Evolutionary conservation across 1,140 invertebrate species (phyloP), one percentile per base, ranked within the genome.

Genomic region (Diabrotica virgifera): DNA sequence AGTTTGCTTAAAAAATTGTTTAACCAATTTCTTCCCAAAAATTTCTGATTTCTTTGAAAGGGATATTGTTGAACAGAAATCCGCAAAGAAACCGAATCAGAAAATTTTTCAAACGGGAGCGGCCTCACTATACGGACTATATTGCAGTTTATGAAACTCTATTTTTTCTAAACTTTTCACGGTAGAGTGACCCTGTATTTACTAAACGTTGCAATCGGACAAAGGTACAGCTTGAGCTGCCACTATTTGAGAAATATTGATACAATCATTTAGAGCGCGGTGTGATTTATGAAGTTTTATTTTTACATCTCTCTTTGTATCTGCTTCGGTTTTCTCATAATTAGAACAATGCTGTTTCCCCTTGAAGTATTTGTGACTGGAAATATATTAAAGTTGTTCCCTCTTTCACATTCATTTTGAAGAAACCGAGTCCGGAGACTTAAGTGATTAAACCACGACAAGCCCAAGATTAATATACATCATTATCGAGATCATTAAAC

Each of bases 261-360:
- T 46, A 46, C 40, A 46, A 46, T 46, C 40, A 46, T 46, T 46
- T 46, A 10, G 40, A 46, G n/a, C 40, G 40, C 40, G n/a, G 40
- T 46, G 40, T 46, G 40, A 46, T 46, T 46, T 46, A 46, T 46
- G 40, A 46, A 46, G 40, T 46, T 46, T 46, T 46, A 46, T 46
- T 46, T 46, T 46, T 46, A 46, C 40, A 46, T 46, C 40, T 46
- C n/a, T 46, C 40, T 46, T 46, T 46, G 40, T 46, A 10, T 46
- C 40, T 46, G 40, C 40, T 6, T 46, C 40, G 40, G 40, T 46
- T 46, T 46, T 46, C 40, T 46, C 40, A 46, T 46, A 46, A 46
- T 46, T 46, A 46, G 40, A 46, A 46, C 40, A 46, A 46, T 46
- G 40, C 40, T n/a, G 40, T 46, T 46, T 46, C 40, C 40, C 40